Evolutionary conservation across 2,888 invertebrate species (phyloP).

Genomic region (Melanostoma scalare): DNA sequence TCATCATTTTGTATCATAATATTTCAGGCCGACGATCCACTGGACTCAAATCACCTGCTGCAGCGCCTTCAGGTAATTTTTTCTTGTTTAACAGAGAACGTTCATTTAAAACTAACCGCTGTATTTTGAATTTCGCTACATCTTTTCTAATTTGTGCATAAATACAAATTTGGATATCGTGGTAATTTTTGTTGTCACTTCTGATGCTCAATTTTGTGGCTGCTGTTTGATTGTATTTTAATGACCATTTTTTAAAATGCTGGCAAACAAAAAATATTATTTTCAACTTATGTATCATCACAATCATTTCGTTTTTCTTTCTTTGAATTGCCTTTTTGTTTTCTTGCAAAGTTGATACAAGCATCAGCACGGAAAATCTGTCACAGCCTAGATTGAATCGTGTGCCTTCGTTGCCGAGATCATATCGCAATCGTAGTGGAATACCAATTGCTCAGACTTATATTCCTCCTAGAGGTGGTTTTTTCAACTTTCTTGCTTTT

Average conservation of each 20-base stretch:
- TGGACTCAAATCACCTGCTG: slow-evolving; percentile 76
- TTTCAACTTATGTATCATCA: slow-evolving; percentile 14
- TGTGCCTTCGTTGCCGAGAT: slow-evolving; percentile 85
- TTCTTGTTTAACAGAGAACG: slow-evolving; percentile 13
- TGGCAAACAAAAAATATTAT: slow-evolving; percentile 34
- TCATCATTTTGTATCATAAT: slow-evolving; percentile 34
- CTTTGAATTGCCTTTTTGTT: slow-evolving; percentile 13
- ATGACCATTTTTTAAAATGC: slow-evolving; percentile 45
- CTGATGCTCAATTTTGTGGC: slow-evolving; percentile 52
- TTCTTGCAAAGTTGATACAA: slow-evolving; percentile 69
- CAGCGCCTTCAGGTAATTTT: slow-evolving; percentile 75
- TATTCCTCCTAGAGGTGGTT: slow-evolving; percentile 75
- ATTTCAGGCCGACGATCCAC: slow-evolving; percentile 75
- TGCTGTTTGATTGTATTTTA: slow-evolving; percentile 46
- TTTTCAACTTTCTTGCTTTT: slow-evolving; percentile 21
- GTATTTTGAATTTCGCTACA: slow-evolving; percentile 45
- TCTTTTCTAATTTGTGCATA: slow-evolving; percentile 68
- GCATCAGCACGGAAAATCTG: slow-evolving; percentile 85
- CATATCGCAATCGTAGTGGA: slow-evolving; percentile 85
- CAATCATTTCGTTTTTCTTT: slow-evolving; percentile 25
- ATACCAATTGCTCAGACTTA: slow-evolving; percentile 83
- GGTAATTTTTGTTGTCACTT: slow-evolving; percentile 64
- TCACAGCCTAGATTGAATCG: slow-evolving; percentile 83
- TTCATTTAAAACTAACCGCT: slow-evolving; percentile 55
- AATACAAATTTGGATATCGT: slow-evolving; percentile 59